These are phyloP conservation scores for Portevinia maculata DNA, from an alignment of 2,888 invertebrate genomes.

Conservation along the genomic window DNA sequence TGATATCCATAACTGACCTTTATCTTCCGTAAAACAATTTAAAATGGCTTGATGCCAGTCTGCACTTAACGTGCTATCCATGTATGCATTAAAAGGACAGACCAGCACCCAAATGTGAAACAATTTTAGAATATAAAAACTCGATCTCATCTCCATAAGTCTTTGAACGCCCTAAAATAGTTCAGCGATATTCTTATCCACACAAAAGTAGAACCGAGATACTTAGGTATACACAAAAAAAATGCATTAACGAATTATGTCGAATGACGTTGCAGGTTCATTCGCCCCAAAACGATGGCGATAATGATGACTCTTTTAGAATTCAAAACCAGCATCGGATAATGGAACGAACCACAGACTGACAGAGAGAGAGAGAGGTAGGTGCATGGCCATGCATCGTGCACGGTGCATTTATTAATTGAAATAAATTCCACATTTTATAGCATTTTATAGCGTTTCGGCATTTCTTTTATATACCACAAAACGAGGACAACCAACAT, in stretches of 20 bases:
- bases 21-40: neutral
- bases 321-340: constrained; percentile 60
- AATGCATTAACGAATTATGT: constrained; percentile 71
- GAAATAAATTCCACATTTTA: constrained; percentile 74
- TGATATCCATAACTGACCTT: neutral
- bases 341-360: constrained; percentile 18
- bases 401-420: constrained; percentile 74
- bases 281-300: constrained; percentile 55
- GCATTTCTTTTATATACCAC: constrained; percentile 67
- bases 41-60: neutral
- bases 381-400: constrained; percentile 58
- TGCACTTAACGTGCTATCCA: neutral
- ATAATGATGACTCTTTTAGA: constrained; percentile 74
- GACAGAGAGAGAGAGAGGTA: constrained; percentile 18
- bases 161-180: constrained; percentile 60
- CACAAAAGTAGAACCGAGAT: constrained; percentile 14
- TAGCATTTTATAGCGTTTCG: constrained; percentile 45
- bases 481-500: constrained; percentile 11
- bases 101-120: constrained; percentile 25
- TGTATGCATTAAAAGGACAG: neutral
- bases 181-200: constrained; percentile 50
- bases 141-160: constrained; percentile 57
- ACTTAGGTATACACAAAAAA: constrained; percentile 7
- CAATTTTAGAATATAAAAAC: constrained; percentile 22
- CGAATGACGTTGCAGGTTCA: constrained; percentile 61